Conservation (phyloP, 2,113 vertebrate genomes). For the Pseudorasbora parva region DNA sequence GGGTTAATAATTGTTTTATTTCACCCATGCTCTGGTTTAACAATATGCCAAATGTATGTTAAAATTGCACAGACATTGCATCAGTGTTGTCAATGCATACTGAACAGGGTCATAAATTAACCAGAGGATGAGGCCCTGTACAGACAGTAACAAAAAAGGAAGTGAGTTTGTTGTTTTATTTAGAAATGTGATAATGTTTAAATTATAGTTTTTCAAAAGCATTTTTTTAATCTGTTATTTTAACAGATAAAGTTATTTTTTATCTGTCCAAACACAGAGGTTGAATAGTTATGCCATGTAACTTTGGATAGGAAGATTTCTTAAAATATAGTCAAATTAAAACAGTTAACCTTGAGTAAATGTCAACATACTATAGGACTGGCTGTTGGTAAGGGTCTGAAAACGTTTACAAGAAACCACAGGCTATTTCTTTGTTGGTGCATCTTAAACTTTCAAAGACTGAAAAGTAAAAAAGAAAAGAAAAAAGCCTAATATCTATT, state of each 20-base stretch:
- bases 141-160: neutral
- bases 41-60: slow-evolving; percentile 10
- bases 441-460: neutral
- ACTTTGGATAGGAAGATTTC: neutral
- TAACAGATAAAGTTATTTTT: no score
- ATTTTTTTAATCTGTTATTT: no score
- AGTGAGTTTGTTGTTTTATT: neutral
- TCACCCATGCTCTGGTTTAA: neutral
- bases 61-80: slow-evolving; percentile 18
- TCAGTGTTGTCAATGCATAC: neutral
- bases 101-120: neutral
- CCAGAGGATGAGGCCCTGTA: no score
- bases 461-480: neutral
- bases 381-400: neutral
- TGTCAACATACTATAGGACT: neutral
- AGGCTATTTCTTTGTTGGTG: neutral
- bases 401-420: neutral
- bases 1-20: neutral
- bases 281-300: neutral
- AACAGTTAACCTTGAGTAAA: neutral
- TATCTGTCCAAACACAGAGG: neutral
- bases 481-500: neutral
- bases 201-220: neutral
- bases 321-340: neutral
- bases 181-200: neutral